These are phyloP conservation scores for Molossus alvarezi DNA, from an alignment of 2,797 vertebrate species.

Conservation along the genomic window DNA sequence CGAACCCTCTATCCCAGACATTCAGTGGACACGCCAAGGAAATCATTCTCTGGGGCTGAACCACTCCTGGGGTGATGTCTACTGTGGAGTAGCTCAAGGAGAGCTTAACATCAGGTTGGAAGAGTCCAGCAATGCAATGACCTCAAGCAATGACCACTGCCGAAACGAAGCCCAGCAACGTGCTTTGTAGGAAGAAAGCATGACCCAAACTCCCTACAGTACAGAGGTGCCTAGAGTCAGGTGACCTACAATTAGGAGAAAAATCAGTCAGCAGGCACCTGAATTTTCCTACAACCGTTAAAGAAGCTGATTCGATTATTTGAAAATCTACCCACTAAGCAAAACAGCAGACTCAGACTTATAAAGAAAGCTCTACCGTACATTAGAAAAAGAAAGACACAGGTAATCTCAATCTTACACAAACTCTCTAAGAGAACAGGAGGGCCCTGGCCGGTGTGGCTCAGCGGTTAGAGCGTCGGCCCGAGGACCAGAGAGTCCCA, in stretches of 20 bases:
- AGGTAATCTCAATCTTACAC: neutral
- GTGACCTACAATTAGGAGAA: neutral
- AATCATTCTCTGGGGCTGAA: too few relatives aligned
- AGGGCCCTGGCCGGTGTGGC: too few relatives aligned
- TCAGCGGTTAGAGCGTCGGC: too few relatives aligned
- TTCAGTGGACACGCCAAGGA: neutral
- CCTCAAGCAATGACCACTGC: neutral
- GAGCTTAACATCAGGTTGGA: neutral
- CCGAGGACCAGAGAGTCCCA: too few relatives aligned
- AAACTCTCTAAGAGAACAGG: neutral
- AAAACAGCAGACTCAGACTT: neutral
- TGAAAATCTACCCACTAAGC: neutral
- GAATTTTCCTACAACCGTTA: neutral
- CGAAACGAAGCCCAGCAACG: neutral
- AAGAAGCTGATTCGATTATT: neutral
- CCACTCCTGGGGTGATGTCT: neutral
- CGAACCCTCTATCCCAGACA: neutral
- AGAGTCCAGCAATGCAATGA: too few relatives aligned
- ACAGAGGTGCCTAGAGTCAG: neutral
- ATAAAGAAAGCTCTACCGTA: neutral
- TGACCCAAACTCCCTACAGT: neutral
- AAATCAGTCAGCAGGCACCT: neutral
- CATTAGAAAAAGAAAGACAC: neutral
- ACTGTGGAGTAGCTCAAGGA: neutral
- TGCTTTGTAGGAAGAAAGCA: neutral